phyloP scores from a whole-genome alignment of 1,140 invertebrate genomes.

The Tetramorium simillimum region DNA sequence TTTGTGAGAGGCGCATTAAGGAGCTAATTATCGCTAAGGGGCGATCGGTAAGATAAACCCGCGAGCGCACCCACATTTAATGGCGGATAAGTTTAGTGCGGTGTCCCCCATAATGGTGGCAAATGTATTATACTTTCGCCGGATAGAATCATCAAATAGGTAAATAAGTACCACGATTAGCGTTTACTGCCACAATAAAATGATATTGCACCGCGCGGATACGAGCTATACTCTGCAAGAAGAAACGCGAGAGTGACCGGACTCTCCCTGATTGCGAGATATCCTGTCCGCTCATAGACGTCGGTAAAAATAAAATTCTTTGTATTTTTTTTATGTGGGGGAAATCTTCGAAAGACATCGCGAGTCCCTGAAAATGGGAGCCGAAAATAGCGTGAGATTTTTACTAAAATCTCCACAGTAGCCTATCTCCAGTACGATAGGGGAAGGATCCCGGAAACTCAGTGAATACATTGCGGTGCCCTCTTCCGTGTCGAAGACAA shows the following conservation, averaged over 20 bases:
- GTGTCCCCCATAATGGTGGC: slow-evolving; percentile 1
- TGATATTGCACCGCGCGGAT: background rate
- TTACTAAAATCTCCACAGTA: no score
- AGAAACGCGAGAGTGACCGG: background rate
- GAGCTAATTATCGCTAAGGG: slow-evolving; percentile 45
- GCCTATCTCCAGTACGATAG: no score
- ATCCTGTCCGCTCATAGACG: background rate
- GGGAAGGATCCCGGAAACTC: no score
- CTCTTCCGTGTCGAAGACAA: no score
- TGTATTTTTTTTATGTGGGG: no score
- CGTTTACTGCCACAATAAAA: slow-evolving; percentile 66
- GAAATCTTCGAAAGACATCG: no score
- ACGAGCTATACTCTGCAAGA: background rate
- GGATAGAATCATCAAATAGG: slow-evolving; percentile 75
- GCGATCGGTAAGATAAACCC: slow-evolving; percentile 11
- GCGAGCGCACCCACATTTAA: slow-evolving; percentile 18
- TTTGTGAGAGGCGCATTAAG: slow-evolving; percentile 40
- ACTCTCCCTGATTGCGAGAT: background rate
- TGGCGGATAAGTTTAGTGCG: slow-evolving; percentile 65
- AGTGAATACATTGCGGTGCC: no score
- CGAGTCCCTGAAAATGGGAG: no score
- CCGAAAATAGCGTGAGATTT: no score
- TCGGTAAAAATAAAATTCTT: background rate
- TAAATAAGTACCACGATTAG: slow-evolving; percentile 74
- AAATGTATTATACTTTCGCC: slow-evolving; percentile 73